Conservation (phyloP, 1,140 invertebrate genomes). For the Hyphantria cunea region DNA sequence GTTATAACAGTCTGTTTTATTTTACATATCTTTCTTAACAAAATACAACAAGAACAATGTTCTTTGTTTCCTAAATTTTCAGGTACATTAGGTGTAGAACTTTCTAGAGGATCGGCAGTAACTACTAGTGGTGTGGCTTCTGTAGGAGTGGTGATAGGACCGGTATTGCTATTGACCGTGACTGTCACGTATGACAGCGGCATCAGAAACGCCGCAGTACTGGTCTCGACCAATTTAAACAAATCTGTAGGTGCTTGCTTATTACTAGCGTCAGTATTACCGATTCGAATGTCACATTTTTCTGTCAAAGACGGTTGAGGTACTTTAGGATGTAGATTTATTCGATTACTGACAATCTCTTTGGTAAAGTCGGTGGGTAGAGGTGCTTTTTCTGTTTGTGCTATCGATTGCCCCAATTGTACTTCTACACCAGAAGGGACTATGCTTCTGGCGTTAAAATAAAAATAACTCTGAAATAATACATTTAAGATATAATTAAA, state of each 20-base stretch:
- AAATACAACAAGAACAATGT: constrained; percentile 59
- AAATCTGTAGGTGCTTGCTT: constrained; percentile 26
- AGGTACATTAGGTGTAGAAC: constrained; percentile 1
- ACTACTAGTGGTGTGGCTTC: constrained; percentile 1
- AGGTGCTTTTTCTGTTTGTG: constrained; percentile 34
- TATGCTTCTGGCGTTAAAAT: constrained; percentile 9
- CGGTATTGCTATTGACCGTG: constrained; percentile 36
- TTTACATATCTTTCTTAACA: constrained; percentile 51
- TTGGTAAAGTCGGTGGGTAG: constrained; percentile 54
- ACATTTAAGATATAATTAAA: no score
- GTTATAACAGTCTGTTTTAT: constrained; percentile 50
- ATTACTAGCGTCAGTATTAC: constrained; percentile 20
- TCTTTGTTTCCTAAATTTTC: constrained; percentile 1
- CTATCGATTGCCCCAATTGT: constrained; percentile 14
- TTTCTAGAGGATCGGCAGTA: constrained; percentile 12
- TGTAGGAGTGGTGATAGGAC: constrained; percentile 36
- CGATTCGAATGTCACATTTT: constrained; percentile 42
- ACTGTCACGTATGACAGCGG: constrained; percentile 36
- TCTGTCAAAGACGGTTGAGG: constrained; percentile 21
- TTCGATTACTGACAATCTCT: constrained; percentile 10
- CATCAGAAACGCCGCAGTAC: constrained; percentile 37
- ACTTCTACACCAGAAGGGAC: constrained; percentile 45
- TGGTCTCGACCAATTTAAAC: constrained; percentile 41
- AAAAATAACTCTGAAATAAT: constrained; percentile 41
- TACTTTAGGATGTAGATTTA: constrained; percentile 6